Base-by-base conservation (phyloP, 2,797 vertebrate genomes). In the Hoplostethus mediterraneus region DNA sequence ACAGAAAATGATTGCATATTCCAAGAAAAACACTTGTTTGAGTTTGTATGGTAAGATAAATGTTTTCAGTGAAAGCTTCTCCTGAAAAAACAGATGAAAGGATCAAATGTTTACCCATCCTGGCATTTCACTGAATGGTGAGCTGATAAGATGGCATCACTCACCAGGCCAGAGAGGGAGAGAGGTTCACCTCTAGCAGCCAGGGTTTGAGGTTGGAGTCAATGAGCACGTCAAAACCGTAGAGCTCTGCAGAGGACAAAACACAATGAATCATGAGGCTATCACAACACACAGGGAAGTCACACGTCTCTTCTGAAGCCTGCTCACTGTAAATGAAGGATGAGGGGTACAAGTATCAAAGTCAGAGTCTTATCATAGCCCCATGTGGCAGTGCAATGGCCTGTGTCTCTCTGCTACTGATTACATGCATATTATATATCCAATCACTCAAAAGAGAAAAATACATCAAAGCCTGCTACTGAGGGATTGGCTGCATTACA, bases 131-230 rank as follows among this genome's bases (percentile, higher is more conserved):
- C 33, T 42, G 45, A 63, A 69, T 36, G 45, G 30, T 31, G 61
- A 57, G 30, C 6, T 3, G 36, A 47, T 64, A 54, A 67, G 48
- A 72, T 64, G 38, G 58, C 25, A 80, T 91, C 86, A 91, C 97
- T 96, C 94, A 99, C 97, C 98, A 99, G 63, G 98, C 97, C 83
- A 98, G 65, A 25, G 98, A 99, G 67, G 98, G 98, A 54, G 98
- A 99, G 11, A 99, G 95, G 88, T 99, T 99, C 79, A 99, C 98
- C 92, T 99, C 98, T 87, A 99, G 89, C 71, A 99, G 93, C 98
- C 98, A 99, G 28, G 98, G 97, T 90, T 99, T 99, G 84, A 99
- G 95, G 83, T 95, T 95, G 67, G 96, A 94, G 94, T 99, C 98
- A 56, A 98, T 97, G 78, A 99, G 96, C 77, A 99, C 98, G 73